Base-by-base conservation (phyloP, 64 coral and sea anemone species). In the Dendronephthya gigantea region DNA sequence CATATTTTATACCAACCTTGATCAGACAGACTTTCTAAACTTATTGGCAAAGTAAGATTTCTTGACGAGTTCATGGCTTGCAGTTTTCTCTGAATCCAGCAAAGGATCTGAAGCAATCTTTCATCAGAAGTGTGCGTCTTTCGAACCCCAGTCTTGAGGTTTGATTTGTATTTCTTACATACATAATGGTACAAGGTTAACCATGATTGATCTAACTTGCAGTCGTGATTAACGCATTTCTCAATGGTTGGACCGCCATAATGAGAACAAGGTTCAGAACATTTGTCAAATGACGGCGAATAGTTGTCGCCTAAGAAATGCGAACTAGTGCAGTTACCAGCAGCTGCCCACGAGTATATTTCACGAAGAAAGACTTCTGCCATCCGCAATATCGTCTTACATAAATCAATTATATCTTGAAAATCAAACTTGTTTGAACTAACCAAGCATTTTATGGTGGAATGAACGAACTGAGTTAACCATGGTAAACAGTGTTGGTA, bases 41-140 rank as follows among this genome's bases (percentile, higher is more conserved):
- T 79, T 10, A 3, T 79, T 34, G 19, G 30, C 10, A 33, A 79
- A 34, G 36, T 39, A 15, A 79, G 72, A 79, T 34, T 79, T 34
- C 72, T 34, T 39, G 36, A 39, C 9, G 31, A 79, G 15, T 79
- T 35, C 36, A 79, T 79, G 72, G 19, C 29, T 39, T 79, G 72
- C 10, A 79, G 72, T 79, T 79, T 79, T 79, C 29, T 39, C 72
- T 79, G 72, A 79, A 79, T 79, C 36, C 30, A 79, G 72, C 72
- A 79, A 34, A 79, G 72, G 0, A 36, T 35, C 4, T 79, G 25
- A 0, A 39, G 15, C 15, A 79, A 17, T 9, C 37, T 10, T 35
- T 79, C 72, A 29, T 19, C 72, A 34, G 27, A 9, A 39, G 19
- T 62, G 55, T 22, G 4, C 25, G 19, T 62, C 55, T 62, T 22